Evolutionary conservation across 2,888 invertebrate genomes (phyloP).

Genomic region (Buathra laborator): DNA sequence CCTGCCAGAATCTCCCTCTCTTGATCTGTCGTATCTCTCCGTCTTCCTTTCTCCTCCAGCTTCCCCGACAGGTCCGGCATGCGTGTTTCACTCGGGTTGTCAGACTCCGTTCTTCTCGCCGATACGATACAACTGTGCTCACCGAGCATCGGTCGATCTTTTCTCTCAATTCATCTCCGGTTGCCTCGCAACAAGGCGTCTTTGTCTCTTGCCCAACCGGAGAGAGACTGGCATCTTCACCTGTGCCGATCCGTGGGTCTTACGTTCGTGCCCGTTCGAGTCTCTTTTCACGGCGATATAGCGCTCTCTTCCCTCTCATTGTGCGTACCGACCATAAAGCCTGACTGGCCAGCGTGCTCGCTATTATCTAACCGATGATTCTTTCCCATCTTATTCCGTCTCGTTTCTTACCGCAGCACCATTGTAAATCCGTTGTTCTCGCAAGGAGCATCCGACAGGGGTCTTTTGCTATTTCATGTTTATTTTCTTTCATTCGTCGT

Average conservation of each 20-base stretch:
- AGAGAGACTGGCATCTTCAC: slow-evolving; percentile 56
- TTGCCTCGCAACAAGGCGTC: slow-evolving; percentile 47
- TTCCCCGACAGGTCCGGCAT: slow-evolving; percentile 20
- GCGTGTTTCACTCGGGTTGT: slow-evolving; percentile 60
- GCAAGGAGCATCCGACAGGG: slow-evolving; percentile 16
- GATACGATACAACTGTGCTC: slow-evolving; percentile 41
- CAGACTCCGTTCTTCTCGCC: slow-evolving; percentile 48
- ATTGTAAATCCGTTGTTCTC: neutral
- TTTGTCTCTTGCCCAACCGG: slow-evolving; percentile 49
- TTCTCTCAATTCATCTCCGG: slow-evolving; percentile 53
- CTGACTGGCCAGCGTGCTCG: slow-evolving; percentile 41
- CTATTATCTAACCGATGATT: slow-evolving; percentile 67
- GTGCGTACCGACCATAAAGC: slow-evolving; percentile 57
- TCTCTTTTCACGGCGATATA: slow-evolving; percentile 52
- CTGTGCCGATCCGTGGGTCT: slow-evolving; percentile 56
- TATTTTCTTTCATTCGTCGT: slow-evolving; percentile 50
- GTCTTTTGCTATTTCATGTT: slow-evolving; percentile 44
- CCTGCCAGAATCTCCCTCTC: slow-evolving; percentile 59
- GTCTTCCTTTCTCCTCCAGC: slow-evolving; percentile 32
- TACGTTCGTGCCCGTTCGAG: slow-evolving; percentile 34
- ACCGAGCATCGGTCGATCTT: slow-evolving; percentile 41
- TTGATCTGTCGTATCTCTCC: slow-evolving; percentile 22
- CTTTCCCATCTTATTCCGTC: slow-evolving; percentile 38
- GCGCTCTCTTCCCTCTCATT: slow-evolving; percentile 63
- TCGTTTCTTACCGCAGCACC: slow-evolving; percentile 22